Base-by-base conservation (phyloP, 2,888 invertebrate species). In the Nasonovia ribisnigri region DNA sequence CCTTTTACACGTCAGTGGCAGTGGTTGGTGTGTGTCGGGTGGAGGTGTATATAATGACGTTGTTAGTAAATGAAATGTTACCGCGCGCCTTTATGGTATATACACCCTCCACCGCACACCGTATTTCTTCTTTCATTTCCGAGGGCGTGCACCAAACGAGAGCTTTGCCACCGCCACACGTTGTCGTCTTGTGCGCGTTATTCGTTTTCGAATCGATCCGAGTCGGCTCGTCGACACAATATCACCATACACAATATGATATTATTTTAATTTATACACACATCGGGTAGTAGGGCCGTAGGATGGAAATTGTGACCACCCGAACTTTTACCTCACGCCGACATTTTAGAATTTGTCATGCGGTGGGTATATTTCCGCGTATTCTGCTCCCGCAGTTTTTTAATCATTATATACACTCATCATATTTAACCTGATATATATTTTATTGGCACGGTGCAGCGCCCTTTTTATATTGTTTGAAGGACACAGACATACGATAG, bases 41-140 rank as follows among this genome's bases (percentile, higher is more conserved):
- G 36, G 36, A 77, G 77, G 77, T 24, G 67, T 24, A 84, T 57
- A 29, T 90, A 90, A 93, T 84, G 89, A 90, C 89, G 88, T 88
- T 77, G 92, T 88, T 89, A 89, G 77, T 88, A 84, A 89, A 88
- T 77, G 92, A 89, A 93, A 93, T 46, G 93, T 90, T 90, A 90
- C 57, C 46, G 57, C 84, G 77, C 36, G 16, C 89, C 54, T 88
- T 46, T 36, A 84, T 60, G 43, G 16, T 51, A 51, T 51, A 51
- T 0, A 48, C 54, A 46, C 84, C 77, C 89, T 46, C 54, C 24
- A 16, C 42, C 16, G 92, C 43, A 88, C 24, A 16, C 42, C 16
- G 92, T 43, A 88, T 54, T 92, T 93, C 88, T 93, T 93, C 84
- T 84, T 84, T 93, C 89, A 89, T 93, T 93, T 93, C 93, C 93